phyloP scores from a whole-genome alignment of 2,888 invertebrate genomes.

The Sabellastarte sp. region DNA sequence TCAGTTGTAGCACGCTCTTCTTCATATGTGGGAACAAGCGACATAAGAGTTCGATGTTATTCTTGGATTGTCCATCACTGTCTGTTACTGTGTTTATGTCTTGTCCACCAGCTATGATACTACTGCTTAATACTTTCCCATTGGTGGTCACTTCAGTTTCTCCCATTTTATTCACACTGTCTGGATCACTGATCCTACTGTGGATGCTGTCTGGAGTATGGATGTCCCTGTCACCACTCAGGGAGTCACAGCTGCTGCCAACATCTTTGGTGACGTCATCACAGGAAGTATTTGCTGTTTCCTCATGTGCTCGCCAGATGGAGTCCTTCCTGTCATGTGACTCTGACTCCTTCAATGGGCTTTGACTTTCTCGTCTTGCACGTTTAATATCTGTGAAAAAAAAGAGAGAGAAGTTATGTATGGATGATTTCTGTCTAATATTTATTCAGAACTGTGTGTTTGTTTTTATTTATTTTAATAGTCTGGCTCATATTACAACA shows the following conservation, averaged over 20 bases:
- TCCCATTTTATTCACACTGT: background rate
- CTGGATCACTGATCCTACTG: background rate
- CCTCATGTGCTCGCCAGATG: background rate
- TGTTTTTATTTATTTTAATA: no score
- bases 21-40: slow-evolving; percentile 87
- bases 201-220: no score
- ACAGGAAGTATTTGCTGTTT: background rate
- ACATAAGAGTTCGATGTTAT: slow-evolving; percentile 72
- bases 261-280: background rate
- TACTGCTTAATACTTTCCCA: no score
- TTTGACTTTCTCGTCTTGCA: no score
- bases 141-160: background rate
- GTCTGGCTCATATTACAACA: no score
- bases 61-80: background rate
- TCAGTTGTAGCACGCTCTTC: slow-evolving; percentile 80
- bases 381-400: no score
- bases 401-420: no score
- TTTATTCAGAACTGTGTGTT: no score
- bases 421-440: no score
- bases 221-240: background rate
- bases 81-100: slow-evolving; percentile 2
- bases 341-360: no score
- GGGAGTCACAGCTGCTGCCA: no score
- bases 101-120: background rate
- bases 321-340: no score